Base-by-base conservation (phyloP, 2,888 invertebrate species). In the Parapristionchus giblindavisi region DNA sequence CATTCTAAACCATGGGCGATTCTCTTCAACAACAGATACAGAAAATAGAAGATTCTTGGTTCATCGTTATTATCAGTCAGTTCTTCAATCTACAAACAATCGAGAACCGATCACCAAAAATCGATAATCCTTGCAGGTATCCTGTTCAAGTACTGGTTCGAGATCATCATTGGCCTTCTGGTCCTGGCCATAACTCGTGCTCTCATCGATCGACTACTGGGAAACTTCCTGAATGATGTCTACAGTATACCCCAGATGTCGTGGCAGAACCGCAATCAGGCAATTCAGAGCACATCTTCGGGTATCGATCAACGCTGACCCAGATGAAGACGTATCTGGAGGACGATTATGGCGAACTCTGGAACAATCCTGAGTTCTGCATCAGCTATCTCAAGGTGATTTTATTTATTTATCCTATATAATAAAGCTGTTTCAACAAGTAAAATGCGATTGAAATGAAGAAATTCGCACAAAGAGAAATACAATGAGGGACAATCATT, bases 341-440 rank as follows among this genome's bases (percentile, higher is more conserved):
- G 24, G 51, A 34, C 5, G 68, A 68, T 27, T 27, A 68, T 36
- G 68, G 68, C 17, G 68, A 68, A 32, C 52, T 68, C 21, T 52
- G 68, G 68, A 32, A 68, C 52, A 52, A 52, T 34, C 68, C 68
- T 34, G 51, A 68, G 27, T 68, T 68, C 36, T 51, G 51, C 48
- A 52, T 68, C 17, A 52, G 51, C 14, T 68, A 68, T 68, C 68
- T 68, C 68, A 68, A 68, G 68, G 68, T 68, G 3, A 17, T 4
- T 40, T 5, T n/a, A 14, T 43, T 17, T 8, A 43, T 54, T n/a
- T 14, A 14, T 24, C 14, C 24, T 5, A 21, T 24, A 17, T 43
- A 43, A 43, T 43, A 8, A 43, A 14, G 17, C 43, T 17, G 43
- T 43, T 14, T 54, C 54, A 54, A 54, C 4, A n/a, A n/a, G n/a